Conservation (phyloP, 2,888 invertebrate species). For the Choristoneura rosaceana region DNA sequence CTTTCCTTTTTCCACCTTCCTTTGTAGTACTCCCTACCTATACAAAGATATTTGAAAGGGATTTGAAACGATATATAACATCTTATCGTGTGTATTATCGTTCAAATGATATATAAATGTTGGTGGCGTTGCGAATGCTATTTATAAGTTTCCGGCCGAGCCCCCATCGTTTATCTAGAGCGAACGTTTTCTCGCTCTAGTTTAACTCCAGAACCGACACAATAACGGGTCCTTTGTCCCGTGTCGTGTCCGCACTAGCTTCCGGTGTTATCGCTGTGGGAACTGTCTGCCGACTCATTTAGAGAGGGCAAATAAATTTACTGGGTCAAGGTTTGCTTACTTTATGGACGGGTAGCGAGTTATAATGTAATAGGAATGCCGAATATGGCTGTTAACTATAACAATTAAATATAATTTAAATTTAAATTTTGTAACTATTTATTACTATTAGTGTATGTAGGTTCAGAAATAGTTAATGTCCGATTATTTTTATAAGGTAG, state of each 20-base stretch:
- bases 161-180: slow-evolving; percentile 52
- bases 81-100: too few relatives aligned
- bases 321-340: slow-evolving; percentile 75
- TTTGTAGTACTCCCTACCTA: not conserved
- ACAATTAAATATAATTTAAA: slow-evolving; percentile 27
- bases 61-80: too few relatives aligned
- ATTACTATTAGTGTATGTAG: too few relatives aligned
- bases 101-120: slow-evolving; percentile 44
- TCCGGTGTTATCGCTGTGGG: slow-evolving; percentile 75
- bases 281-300: slow-evolving; percentile 65
- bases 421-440: not conserved
- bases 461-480: not conserved
- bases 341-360: slow-evolving; percentile 62
- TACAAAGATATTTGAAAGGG: not conserved
- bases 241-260: slow-evolving; percentile 72
- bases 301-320: slow-evolving; percentile 71
- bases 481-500: too few relatives aligned
- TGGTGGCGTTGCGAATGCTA: slow-evolving; percentile 52
- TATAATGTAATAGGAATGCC: slow-evolving; percentile 60
- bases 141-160: slow-evolving; percentile 58
- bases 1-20: not conserved
- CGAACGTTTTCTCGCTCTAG: slow-evolving; percentile 44
- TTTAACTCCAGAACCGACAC: slow-evolving; percentile 61
- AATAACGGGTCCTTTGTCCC: slow-evolving; percentile 78
- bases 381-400: slow-evolving; percentile 5